Evolutionary conservation across 2,113 vertebrate species (phyloP).

Genomic region (Notarius quadriscutis): DNA sequence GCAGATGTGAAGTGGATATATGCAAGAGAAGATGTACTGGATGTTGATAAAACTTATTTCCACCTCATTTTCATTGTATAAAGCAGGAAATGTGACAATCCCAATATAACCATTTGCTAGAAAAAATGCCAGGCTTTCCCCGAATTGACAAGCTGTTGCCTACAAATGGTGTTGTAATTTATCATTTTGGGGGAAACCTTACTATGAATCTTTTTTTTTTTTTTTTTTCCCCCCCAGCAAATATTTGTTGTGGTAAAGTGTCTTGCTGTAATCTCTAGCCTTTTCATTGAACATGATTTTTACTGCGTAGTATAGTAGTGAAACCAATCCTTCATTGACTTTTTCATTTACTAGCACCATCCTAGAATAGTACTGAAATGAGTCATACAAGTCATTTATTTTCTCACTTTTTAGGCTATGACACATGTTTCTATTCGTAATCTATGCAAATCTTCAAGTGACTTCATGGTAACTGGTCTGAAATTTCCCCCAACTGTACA

Average conservation of each 20-base stretch:
- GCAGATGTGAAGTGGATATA: background rate
- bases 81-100: background rate
- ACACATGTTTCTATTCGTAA: conserved; percentile 13
- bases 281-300: conserved; percentile 16
- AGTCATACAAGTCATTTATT: conserved; percentile 1
- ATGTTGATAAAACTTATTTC: background rate
- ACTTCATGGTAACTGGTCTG: background rate
- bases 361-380: background rate
- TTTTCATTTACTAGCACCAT: background rate
- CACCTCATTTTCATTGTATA: background rate
- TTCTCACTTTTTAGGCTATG: background rate
- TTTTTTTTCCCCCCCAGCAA: background rate
- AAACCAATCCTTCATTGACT: background rate
- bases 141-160: background rate
- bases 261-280: background rate
- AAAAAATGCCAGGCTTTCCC: background rate
- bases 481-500: background rate
- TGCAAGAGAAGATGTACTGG: background rate
- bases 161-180: background rate
- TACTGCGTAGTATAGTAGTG: background rate
- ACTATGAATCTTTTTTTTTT: background rate
- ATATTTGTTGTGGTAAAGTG: conserved; percentile 19
- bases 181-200: conserved; percentile 8
- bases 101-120: background rate
- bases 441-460: background rate